Percentiles rank a stretch among this genome's conserved stretches.
Evolutionary conservation across 1,140 invertebrate genomes (phyloP).

Genomic region (Eubasilissa regina): DNA sequence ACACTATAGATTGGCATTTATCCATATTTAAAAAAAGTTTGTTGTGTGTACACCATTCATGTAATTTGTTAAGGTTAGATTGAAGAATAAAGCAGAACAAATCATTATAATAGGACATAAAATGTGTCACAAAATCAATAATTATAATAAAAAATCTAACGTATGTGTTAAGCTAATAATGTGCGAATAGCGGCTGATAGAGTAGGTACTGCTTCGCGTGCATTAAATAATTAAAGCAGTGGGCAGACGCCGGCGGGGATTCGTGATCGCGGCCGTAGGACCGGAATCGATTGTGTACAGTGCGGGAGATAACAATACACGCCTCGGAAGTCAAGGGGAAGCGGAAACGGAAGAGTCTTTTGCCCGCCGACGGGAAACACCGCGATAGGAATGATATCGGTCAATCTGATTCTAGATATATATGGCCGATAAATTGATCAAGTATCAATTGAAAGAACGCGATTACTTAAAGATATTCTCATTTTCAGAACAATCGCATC

Average conservation of each 20-base stretch:
- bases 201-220: conserved; percentile 15
- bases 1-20: too few species aligned
- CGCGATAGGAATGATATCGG: conserved; percentile 7
- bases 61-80: too few species aligned
- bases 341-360: conserved; percentile 28
- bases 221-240: conserved; percentile 22
- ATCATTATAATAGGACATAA: too few species aligned
- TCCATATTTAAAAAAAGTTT: too few species aligned
- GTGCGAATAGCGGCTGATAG: conserved; percentile 1
- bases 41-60: too few species aligned
- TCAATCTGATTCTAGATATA: conserved; percentile 7
- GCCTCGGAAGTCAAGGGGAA: conserved; percentile 21
- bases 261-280: conserved; percentile 20
- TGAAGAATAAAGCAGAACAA: too few species aligned
- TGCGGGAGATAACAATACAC: conserved; percentile 27
- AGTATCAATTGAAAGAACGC: too few species aligned
- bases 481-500: too few species aligned
- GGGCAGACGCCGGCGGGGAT: background rate
- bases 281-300: conserved; percentile 43
- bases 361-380: conserved; percentile 21
- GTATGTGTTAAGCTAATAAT: background rate
- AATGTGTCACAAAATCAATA: too few species aligned
- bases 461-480: too few species aligned
- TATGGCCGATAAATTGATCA: too few species aligned
- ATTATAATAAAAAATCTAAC: too few species aligned